Evolutionary conservation across 1,140 invertebrate genomes (phyloP), one percentile per base, ranked within the genome.

Genomic region (Halesus radiatus): DNA sequence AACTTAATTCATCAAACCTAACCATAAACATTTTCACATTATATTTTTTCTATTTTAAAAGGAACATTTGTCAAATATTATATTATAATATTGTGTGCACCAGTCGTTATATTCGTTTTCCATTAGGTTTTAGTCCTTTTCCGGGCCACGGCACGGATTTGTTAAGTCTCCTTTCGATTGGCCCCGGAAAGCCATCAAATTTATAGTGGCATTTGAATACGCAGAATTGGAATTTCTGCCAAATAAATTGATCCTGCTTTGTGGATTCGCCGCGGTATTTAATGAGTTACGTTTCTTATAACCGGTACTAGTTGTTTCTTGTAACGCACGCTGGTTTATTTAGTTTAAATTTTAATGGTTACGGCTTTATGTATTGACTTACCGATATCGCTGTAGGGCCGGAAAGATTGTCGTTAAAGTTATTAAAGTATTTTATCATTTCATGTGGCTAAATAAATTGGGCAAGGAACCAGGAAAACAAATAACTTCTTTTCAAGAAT

Each of bases 141-240:
- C 45, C 45, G 18, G 45, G 54, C n/a, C 50, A 22, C 68, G 23
- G 62, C 56, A 60, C 32, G 22, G 70, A 16, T 29, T 60, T 20
- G 72, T 60, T 15, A 60, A 73, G n/a, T 20, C 72, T 32, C 23
- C 10, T 50, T 32, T 56, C 26, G 72, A 58, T 75, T 75, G n/a
- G 53, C 20, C 32, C 18, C 26, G 16, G n/a, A 75, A 75, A 75
- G 72, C 72, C 20, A 75, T 75, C 72, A 75, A 75, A 37, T 75
- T 75, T 75, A 75, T 75, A 22, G 72, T 18, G n/a, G 72, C 26
- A 58, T 58, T 58, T 56, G 72, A 75, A 75, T 56, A 75, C 72
- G 53, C 72, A 50, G 13, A 45, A 37, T 20, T 29, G 72, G 52
- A 8, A 15, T 13, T 26, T n/a, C 54, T 20, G 53, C 54, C 54